These are phyloP conservation scores for Listrodromus nycthemerus DNA, from an alignment of 2,888 invertebrate species.

Conservation along the genomic window DNA sequence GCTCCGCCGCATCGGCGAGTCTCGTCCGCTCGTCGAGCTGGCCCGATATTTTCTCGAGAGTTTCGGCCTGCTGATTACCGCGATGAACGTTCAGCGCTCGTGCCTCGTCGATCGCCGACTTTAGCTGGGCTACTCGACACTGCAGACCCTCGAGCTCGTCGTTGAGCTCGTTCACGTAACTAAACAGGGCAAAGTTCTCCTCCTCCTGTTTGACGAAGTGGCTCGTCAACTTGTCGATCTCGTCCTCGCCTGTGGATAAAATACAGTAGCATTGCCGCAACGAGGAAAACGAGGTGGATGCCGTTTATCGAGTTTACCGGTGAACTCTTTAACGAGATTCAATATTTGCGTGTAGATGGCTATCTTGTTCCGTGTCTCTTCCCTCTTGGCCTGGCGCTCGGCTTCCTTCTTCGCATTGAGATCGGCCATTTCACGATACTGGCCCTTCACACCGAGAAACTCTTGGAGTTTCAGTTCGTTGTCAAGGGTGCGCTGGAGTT, in stretches of 20 bases:
- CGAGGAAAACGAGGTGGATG: not conserved
- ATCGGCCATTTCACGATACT: conserved; percentile 90
- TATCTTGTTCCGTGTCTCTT: conserved; percentile 90
- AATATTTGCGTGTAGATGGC: conserved; percentile 91
- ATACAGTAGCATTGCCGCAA: not conserved
- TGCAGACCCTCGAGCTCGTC: conserved; percentile 91
- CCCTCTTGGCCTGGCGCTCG: conserved; percentile 88
- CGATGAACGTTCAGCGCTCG: conserved; percentile 86
- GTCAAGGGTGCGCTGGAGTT: conserved; percentile 93
- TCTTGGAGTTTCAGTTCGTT: conserved; percentile 94
- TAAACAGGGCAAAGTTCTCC: conserved; percentile 96
- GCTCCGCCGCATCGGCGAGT: conserved; percentile 81
- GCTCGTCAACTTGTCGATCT: conserved; percentile 89
- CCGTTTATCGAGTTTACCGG: conserved; percentile 73
- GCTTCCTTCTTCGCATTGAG: conserved; percentile 91
- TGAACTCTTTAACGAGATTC: conserved; percentile 88
- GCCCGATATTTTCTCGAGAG: conserved; percentile 85
- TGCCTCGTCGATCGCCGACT: conserved; percentile 89
- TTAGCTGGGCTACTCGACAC: conserved; percentile 88
- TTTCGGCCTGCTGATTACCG: conserved; percentile 87
- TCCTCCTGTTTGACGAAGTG: conserved; percentile 94
- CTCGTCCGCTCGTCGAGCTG: conserved; percentile 85
- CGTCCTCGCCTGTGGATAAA: conserved; percentile 86
- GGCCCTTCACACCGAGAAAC: conserved; percentile 94
- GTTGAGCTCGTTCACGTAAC: conserved; percentile 95